Base-by-base conservation (phyloP, 2,113 vertebrate species). In the Ardeotis arabs region DNA sequence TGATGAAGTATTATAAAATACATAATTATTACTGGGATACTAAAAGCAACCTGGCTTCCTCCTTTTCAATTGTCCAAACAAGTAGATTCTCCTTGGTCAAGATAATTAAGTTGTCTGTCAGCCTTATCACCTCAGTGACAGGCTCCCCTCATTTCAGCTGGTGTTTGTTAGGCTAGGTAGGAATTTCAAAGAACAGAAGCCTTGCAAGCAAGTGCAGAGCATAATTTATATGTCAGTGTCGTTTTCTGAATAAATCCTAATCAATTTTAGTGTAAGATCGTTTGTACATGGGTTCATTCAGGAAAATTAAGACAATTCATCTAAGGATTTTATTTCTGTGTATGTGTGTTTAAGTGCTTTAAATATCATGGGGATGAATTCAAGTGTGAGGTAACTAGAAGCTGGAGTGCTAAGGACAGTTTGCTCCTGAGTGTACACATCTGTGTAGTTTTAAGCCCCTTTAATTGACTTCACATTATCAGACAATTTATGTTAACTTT, bases 91-190 rank as follows among this genome's bases (percentile, higher is more conserved):
- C 56, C 52, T 86, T 93, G 79, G 83, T 78, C 83, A 60, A 83
- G 78, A 44, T 92, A 94, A 95, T 96, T 94, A 96, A 91, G 31
- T 47, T 96, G 90, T 95, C 92, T 84, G 72, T 93, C 88, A 92
- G 66, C 49, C 83, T 95, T 92, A 94, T 96, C 93, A 93, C 59
- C 68, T 70, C 84, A 66, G 66, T 83, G 93, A 76, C 91, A 90
- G 63, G 27, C 50, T 87, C 23, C 86, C 19, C 50, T 74, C 44
- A 49, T 77, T 86, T 96, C 75, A 88, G 79, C 60, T 56, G 4
- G 33, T 92, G 50, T 62, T 94, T 90, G 39, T 85, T 73, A 69
- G n/a, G 14, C 28, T 80, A 47, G 47, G 75, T 73, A 88, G 35
- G 44, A 63, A 78, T 94, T 90, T 85, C 60, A 89, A 93, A 85